Percentiles rank a stretch among this genome's conserved stretches.
These are phyloP conservation scores for Noctua comes DNA, from an alignment of 2,888 invertebrate species.

Conservation along the genomic window DNA sequence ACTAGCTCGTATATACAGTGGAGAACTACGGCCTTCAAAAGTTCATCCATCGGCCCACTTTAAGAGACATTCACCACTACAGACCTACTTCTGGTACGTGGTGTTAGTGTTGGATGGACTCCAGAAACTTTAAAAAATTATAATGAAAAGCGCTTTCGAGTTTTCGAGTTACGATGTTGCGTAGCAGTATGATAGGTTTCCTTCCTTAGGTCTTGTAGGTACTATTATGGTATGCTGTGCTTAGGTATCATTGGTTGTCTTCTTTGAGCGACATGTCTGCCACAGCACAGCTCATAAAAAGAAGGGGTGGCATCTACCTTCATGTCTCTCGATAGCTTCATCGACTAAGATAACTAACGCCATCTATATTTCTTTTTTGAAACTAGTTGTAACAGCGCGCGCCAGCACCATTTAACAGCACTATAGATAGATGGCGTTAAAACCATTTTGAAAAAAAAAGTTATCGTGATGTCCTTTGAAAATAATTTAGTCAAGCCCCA, in stretches of 20 bases:
- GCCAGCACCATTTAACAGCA: background rate
- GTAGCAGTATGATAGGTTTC: background rate
- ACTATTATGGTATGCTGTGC: too few species aligned
- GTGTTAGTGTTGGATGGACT: background rate
- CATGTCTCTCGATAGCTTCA: background rate
- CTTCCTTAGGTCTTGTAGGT: too few species aligned
- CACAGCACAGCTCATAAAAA: background rate
- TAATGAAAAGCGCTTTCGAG: background rate
- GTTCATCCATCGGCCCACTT: too few species aligned
- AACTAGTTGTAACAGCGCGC: background rate
- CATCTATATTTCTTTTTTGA: constrained; percentile 7
- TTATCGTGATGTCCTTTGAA: background rate
- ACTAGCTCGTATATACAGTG: background rate
- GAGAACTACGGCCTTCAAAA: background rate
- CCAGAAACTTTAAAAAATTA: background rate
- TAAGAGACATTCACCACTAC: background rate
- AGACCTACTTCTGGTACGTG: background rate
- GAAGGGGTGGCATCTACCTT: background rate
- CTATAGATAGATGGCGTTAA: constrained; percentile 11
- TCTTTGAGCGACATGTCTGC: background rate
- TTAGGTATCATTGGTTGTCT: background rate
- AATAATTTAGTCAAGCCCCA: background rate
- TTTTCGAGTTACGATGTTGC: background rate
- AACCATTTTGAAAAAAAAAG: background rate
- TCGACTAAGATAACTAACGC: background rate